Base-by-base conservation (phyloP, 2,797 vertebrate genomes). In the Aldrovandia affinis region DNA sequence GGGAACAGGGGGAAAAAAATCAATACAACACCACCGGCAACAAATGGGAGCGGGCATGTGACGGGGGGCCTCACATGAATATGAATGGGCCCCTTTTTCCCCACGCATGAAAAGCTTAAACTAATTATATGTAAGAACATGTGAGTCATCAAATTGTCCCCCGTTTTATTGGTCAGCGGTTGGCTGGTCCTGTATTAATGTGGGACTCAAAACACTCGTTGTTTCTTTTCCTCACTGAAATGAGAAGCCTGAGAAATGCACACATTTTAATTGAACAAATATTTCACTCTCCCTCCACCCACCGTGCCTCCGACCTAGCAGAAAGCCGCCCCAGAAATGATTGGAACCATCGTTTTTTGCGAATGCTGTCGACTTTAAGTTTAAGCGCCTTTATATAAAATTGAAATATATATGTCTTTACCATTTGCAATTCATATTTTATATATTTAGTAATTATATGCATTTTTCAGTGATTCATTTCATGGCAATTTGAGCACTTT, bases 111-210 rank as follows among this genome's bases (percentile, higher is more conserved):
- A 88, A 86, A 85, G 54, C 83, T 82, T 44, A 80, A 80, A 82
- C 80, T 85, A 77, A 77, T 77, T 82, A 82, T 75, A 25, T 33
- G 78, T 84, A 84, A 86, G 78, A 88, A 84, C 73, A 75, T 81
- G 82, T 80, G 87, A 89, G 87, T 90, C 87, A 83, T 89, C 88
- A 89, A 83, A 88, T 88, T 89, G 87, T 61, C 81, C 54, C 81
- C 61, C 2, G 20, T 47, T 77, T 85, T 86, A 81, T 88, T 87
- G 87, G 88, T 90, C 89, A 88, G 57, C 22, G 79, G 86, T 63
- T 85, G 88, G 80, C 83, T 55, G 42, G 83, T 75, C 63, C 85
- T 87, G 78, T 83, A 78, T 81, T 81, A 78, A 78, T 59, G 61
- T 80, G 3, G 63, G 44, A 75, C 57, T 75, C n/a, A 50, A n/a